Evolutionary conservation across 1,140 invertebrate species (phyloP).

Genomic region (Sycobia sp.): DNA sequence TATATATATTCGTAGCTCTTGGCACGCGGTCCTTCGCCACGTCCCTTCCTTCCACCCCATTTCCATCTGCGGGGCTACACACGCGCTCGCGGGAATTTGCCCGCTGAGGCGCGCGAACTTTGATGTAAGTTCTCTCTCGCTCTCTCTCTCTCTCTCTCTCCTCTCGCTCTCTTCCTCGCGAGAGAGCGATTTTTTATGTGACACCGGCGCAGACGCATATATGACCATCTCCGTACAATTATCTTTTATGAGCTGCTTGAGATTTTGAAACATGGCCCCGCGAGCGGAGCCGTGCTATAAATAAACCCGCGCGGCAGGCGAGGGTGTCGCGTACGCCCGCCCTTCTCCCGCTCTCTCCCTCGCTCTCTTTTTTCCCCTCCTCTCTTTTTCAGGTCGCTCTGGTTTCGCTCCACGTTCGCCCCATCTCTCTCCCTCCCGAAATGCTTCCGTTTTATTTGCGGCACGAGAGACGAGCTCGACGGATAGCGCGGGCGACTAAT

Average conservation of each 20-base stretch:
- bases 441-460: slow-evolving; percentile 25
- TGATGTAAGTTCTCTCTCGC: background rate
- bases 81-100: background rate
- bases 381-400: background rate
- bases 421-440: background rate
- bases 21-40: slow-evolving; percentile 17
- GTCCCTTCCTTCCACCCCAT: background rate
- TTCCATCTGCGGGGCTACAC: background rate
- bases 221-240: slow-evolving; percentile 30
- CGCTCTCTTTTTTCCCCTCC: too few species aligned
- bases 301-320: slow-evolving; percentile 5
- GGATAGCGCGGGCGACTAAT: slow-evolving; percentile 18
- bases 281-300: slow-evolving; percentile 15
- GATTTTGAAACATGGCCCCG: slow-evolving; percentile 23
- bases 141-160: background rate
- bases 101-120: too few species aligned
- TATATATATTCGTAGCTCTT: too few species aligned
- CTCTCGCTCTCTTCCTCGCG: background rate
- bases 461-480: slow-evolving; percentile 20
- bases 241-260: slow-evolving; percentile 33
- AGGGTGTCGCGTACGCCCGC: background rate
- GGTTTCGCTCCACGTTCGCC: too few species aligned
- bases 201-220: slow-evolving; percentile 21
- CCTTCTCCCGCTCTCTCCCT: too few species aligned
- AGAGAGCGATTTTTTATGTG: slow-evolving; percentile 20